These are phyloP conservation scores for Hesperophylax magnus DNA, from an alignment of 1,140 invertebrate genomes.

Conservation along the genomic window DNA sequence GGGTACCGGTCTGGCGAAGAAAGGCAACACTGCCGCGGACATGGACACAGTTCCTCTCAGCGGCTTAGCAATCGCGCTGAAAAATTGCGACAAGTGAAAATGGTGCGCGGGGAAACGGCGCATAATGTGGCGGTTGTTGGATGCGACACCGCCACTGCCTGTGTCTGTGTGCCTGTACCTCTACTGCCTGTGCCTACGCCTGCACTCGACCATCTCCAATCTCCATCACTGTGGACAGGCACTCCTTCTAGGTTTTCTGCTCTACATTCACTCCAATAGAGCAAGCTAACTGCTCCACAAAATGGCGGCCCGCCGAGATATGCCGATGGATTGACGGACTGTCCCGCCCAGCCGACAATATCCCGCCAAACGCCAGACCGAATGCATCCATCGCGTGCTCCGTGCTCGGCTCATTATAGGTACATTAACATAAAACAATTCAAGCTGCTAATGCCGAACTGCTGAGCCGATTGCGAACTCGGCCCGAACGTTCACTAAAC, in stretches of 20 bases:
- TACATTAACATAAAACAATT: conserved; percentile 28
- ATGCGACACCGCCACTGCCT: not conserved
- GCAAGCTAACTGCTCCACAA: not conserved
- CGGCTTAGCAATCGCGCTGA: conserved; percentile 20
- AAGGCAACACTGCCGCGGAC: conserved; percentile 23
- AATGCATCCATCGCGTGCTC: conserved; percentile 24
- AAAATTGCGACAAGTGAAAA: conserved; percentile 35
- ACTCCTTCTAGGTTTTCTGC: not conserved
- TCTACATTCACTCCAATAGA: not conserved
- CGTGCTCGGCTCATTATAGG: not conserved
- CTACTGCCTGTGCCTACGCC: not conserved
- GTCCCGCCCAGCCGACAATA: not conserved
- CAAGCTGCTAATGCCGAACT: conserved; percentile 3
- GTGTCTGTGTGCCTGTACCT: not conserved
- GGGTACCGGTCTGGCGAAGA: not conserved
- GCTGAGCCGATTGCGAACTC: not conserved
- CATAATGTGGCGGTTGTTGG: not conserved
- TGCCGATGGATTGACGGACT: conserved; percentile 6
- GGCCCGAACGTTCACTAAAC: not conserved
- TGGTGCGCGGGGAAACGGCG: conserved; percentile 21
- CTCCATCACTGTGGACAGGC: not conserved
- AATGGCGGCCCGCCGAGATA: conserved; percentile 27
- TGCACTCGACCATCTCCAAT: not conserved
- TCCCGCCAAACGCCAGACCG: conserved; percentile 10
- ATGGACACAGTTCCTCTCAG: not conserved